A percentile compares a stretch with the other conserved stretches of the same genome.
phyloP scores from a whole-genome alignment of 2,797 vertebrate genomes.

The Peromyscus nudipes region DNA sequence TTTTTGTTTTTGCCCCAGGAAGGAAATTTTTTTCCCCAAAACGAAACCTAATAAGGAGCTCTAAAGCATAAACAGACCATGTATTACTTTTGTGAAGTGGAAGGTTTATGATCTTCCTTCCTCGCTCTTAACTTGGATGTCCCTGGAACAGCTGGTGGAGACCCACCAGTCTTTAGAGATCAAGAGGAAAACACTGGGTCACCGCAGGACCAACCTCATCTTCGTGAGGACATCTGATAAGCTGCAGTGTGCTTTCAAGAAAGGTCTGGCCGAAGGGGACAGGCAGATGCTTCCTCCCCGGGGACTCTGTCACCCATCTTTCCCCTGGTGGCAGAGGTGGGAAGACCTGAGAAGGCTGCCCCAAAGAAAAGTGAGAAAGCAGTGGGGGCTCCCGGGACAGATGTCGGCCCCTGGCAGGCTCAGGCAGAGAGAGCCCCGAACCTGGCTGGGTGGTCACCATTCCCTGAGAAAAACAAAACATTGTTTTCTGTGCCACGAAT shows the following conservation, averaged over 20 bases:
- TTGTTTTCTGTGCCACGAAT: neutral
- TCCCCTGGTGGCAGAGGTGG: neutral
- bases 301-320: neutral
- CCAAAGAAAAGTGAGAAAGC: neutral
- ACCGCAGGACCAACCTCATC: neutral
- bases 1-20: neutral
- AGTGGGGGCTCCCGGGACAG: fast-evolving
- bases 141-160: neutral
- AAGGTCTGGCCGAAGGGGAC: neutral
- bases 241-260: neutral
- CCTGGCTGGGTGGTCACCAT: neutral
- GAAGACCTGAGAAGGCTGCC: neutral
- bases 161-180: neutral
- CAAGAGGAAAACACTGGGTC: neutral
- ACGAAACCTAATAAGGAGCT: neutral
- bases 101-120: neutral
- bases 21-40: neutral
- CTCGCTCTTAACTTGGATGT: neutral
- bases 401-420: neutral
- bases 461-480: neutral
- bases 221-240: neutral
- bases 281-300: neutral
- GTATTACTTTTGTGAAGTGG: neutral
- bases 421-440: neutral
- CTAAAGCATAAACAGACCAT: neutral